A percentile compares a stretch with the other conserved stretches of the same genome.
These are phyloP conservation scores for Macrostomum cliftonense DNA, from an alignment of 2,888 invertebrate genomes.

Conservation along the genomic window DNA sequence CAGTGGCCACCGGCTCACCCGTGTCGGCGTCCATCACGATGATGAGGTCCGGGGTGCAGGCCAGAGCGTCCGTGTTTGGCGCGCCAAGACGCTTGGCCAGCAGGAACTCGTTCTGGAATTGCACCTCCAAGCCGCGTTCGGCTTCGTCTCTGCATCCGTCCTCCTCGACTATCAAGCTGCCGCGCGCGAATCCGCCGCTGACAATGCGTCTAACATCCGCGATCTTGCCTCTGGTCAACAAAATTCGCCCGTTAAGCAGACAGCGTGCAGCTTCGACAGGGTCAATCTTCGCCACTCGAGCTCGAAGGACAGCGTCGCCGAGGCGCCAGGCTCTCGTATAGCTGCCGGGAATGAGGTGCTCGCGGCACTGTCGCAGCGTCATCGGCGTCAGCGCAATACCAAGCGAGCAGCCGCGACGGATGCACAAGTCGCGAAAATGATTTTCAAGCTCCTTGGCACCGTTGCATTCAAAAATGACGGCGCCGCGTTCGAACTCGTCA, in stretches of 20 bases:
- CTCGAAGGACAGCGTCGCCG: slow-evolving; percentile 21
- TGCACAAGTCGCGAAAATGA: slow-evolving; percentile 20
- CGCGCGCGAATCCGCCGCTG: slow-evolving; percentile 23
- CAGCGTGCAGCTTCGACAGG: slow-evolving; percentile 20
- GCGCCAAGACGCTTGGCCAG: slow-evolving; percentile 14
- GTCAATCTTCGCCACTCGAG: slow-evolving; percentile 17
- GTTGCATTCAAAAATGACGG: slow-evolving; percentile 18
- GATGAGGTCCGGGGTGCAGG: slow-evolving; percentile 26
- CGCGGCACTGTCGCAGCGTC: slow-evolving; percentile 15
- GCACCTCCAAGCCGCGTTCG: slow-evolving; percentile 16
- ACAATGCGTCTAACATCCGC: slow-evolving; percentile 20
- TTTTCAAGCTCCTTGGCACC: slow-evolving; percentile 20
- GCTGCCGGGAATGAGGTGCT: slow-evolving; percentile 16
- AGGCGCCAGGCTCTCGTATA: slow-evolving; percentile 24
- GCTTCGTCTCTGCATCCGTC: neutral
- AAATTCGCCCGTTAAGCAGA: slow-evolving; percentile 15
- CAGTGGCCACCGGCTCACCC: slow-evolving; percentile 24
- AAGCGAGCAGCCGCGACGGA: slow-evolving; percentile 16
- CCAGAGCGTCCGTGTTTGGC: slow-evolving; percentile 13
- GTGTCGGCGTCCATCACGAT: slow-evolving; percentile 22
- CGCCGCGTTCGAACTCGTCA: slow-evolving; percentile 18
- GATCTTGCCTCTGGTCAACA: slow-evolving; percentile 23
- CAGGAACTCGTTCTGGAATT: slow-evolving; percentile 31
- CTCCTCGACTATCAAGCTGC: slow-evolving; percentile 17
- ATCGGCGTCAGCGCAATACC: slow-evolving; percentile 16